Base-by-base conservation (phyloP, 2,113 vertebrate genomes). In the Callionymus lyra region DNA sequence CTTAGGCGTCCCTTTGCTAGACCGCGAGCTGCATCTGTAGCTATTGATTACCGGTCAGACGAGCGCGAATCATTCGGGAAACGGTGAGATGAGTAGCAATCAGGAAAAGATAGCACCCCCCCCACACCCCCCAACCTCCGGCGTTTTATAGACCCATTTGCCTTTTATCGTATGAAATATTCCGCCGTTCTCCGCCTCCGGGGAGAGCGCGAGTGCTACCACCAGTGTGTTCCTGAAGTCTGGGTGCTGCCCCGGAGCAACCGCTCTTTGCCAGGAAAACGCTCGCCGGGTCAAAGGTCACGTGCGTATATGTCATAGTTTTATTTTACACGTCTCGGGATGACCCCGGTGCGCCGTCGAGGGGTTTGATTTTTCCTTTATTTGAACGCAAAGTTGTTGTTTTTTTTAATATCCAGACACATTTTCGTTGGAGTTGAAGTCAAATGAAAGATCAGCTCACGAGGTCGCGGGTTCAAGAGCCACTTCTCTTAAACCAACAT, bases 1-100 rank as follows among this genome's bases (percentile, higher is more conserved):
- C 68, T 80, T 47, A 46, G 76, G 74, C 74, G 14, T 53, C 41
- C 50, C 50, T 55, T 70, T 50, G 44, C 47, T 10, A 27, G 66
- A 61, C 50, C 59, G 65, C 68, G 53, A 72, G 68, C 72, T 78
- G 82, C 74, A 80, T 81, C 62, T 79, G 71, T 71, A 67, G 65
- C 53, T 85, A 86, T 87, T 83, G 84, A 86, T 87, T 84, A 81
- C 62, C 61, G 69, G 80, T 84, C 81, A 80, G 78, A 68, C 47
- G 63, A 78, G 59, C 61, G 57, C 74, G 66, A 82, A 84, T 77
- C 79, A 76, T 82, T 73, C 77, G 77, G 77, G 70, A 83, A 82
- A 77, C 68, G 47, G 70, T 53, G 55, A 80, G 75, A 82, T 82
- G 73, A 76, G 63, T 50, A 66, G 65, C 68, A 75, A 80, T 82